Conservation (phyloP, 2,797 vertebrate genomes). For the Hemibagrus guttatus region DNA sequence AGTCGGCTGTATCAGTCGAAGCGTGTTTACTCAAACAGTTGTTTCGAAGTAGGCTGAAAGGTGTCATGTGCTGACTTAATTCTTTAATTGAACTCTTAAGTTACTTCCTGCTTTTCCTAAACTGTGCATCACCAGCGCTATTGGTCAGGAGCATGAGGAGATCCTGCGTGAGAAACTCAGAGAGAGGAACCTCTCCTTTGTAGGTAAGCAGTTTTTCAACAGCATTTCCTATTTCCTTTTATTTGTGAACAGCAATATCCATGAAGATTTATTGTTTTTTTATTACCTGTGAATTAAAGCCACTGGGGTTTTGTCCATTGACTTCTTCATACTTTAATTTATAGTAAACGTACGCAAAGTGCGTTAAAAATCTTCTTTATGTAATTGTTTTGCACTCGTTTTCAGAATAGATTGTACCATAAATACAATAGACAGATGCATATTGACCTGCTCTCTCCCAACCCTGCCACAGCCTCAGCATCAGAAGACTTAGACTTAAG, state of each 20-base stretch:
- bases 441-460: slow-evolving; percentile 22
- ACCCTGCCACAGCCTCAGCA: slow-evolving; percentile 17
- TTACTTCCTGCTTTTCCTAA: slow-evolving; percentile 61
- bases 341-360: background rate
- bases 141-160: slow-evolving; percentile 94
- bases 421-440: slow-evolving; percentile 22
- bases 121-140: slow-evolving; percentile 77
- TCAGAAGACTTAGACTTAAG: slow-evolving; percentile 60
- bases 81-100: background rate
- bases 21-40: background rate
- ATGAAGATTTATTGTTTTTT: background rate
- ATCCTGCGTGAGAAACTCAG: slow-evolving; percentile 88
- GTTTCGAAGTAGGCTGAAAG: background rate
- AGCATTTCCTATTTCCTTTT: background rate
- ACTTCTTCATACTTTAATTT: slow-evolving; percentile 9
- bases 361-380: background rate
- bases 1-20: background rate
- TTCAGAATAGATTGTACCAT: background rate
- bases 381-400: slow-evolving; percentile 10
- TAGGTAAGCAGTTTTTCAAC: slow-evolving; percentile 80
- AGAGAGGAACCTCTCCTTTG: slow-evolving; percentile 90
- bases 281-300: slow-evolving; percentile 5
- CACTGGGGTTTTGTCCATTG: background rate
- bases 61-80: background rate
- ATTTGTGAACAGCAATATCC: background rate